Percentiles rank a stretch among this genome's conserved stretches.
phyloP scores from a whole-genome alignment of 1,140 invertebrate genomes.

The Drosophila tani region DNA sequence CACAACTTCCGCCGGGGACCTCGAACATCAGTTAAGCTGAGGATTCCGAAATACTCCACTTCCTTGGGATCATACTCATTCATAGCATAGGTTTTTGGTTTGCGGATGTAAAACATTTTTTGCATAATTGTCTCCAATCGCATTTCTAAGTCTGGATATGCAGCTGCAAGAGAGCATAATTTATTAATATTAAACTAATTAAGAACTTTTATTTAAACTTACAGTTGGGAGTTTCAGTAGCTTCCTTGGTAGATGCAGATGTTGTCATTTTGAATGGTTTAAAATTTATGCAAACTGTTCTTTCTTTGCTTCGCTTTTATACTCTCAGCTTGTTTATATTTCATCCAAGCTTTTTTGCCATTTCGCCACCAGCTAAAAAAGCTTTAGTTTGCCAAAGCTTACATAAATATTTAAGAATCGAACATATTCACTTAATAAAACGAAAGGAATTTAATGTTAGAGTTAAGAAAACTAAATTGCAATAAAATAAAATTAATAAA shows the following conservation, averaged over 20 bases:
- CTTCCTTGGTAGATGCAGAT: neutral
- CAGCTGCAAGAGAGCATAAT: neutral
- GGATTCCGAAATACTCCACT: too few relatives aligned
- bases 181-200: neutral
- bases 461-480: too few relatives aligned
- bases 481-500: too few relatives aligned
- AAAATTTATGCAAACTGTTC: neutral
- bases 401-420: too few relatives aligned
- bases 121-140: conserved; percentile 47
- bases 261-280: neutral
- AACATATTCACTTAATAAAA: too few relatives aligned
- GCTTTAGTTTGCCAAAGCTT: too few relatives aligned
- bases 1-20: too few relatives aligned
- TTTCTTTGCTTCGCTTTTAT: conserved; percentile 2
- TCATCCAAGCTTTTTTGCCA: conserved; percentile 24
- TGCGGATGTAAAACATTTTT: conserved; percentile 15
- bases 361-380: conserved; percentile 15
- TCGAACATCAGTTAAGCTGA: too few relatives aligned
- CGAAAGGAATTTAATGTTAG: too few relatives aligned
- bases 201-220: neutral
- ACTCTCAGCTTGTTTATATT: neutral
- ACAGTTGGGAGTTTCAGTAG: conserved; percentile 22
- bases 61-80: too few relatives aligned
- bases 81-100: too few relatives aligned
- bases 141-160: conserved; percentile 39